Conservation (phyloP, 2,888 invertebrate species). For the Vannuccia rotundouncinata region DNA sequence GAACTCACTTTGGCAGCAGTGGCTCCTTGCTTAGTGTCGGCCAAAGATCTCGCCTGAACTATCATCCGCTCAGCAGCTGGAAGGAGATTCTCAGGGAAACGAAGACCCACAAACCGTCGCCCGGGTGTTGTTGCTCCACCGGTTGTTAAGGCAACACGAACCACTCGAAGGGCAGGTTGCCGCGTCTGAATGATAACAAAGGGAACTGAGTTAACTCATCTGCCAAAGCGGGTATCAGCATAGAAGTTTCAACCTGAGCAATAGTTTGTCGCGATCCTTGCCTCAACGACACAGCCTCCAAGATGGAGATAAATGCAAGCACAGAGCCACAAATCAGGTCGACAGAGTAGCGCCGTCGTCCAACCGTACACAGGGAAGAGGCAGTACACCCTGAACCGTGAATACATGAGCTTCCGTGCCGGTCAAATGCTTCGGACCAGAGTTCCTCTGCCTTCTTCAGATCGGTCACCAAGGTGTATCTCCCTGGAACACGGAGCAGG, state of each 20-base stretch:
- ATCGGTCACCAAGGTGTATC: background rate
- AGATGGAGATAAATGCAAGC: slow-evolving; percentile 46
- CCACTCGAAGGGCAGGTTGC: background rate
- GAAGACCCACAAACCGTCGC: slow-evolving; percentile 21
- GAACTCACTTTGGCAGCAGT: background rate
- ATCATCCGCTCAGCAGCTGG: slow-evolving; percentile 1
- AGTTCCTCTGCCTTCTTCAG: background rate
- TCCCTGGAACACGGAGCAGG: background rate
- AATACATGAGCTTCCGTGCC: slow-evolving; percentile 24
- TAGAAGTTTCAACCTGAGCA: too few species aligned
- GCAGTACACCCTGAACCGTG: slow-evolving; percentile 13
- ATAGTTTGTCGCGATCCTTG: too few species aligned
- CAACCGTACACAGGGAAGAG: slow-evolving; percentile 45
- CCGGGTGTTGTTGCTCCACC: too few species aligned
- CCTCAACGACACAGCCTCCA: slow-evolving; percentile 45
- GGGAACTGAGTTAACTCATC: too few species aligned
- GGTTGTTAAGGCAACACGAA: background rate
- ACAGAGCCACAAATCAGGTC: slow-evolving; percentile 52
- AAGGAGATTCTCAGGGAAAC: slow-evolving; percentile 5
- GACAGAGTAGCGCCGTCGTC: slow-evolving; percentile 46
- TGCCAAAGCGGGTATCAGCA: too few species aligned
- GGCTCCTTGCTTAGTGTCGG: background rate
- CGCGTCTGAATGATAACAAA: background rate
- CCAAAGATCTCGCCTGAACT: background rate
- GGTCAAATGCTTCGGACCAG: slow-evolving; percentile 27